Conservation (phyloP, 2,113 vertebrate species). For the Gopherus flavomarginatus region DNA sequence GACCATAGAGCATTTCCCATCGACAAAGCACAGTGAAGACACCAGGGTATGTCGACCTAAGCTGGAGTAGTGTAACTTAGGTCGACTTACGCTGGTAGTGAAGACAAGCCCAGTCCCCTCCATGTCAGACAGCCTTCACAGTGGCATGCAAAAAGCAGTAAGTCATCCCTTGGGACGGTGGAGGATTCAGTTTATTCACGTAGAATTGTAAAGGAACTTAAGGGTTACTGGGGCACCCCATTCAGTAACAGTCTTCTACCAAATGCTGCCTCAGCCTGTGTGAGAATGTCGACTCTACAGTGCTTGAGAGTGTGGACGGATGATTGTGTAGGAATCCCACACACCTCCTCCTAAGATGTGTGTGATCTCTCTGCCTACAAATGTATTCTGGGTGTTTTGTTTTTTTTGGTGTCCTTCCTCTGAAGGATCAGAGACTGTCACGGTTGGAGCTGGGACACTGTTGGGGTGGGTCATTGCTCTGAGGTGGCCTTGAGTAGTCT, state of each 20-base stretch:
- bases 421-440: too few species aligned
- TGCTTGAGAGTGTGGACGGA: not conserved
- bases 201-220: not conserved
- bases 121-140: not conserved
- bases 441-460: too few species aligned
- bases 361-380: not conserved
- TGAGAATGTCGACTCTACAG: accelerated
- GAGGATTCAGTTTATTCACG: not conserved
- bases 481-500: too few species aligned
- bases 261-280: not conserved
- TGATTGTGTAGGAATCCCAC: not conserved
- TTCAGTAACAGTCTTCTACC: too few species aligned
- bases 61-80: too few species aligned
- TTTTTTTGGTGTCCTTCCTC: too few species aligned
- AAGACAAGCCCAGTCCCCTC: not conserved
- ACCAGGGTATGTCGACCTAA: too few species aligned
- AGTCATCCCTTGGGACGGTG: not conserved
- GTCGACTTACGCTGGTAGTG: too few species aligned
- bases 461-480: too few species aligned
- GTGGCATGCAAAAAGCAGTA: not conserved
- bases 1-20: too few species aligned
- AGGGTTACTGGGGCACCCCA: too few species aligned
- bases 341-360: not conserved
- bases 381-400: not conserved
- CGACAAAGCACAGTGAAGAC: too few species aligned